A percentile compares a stretch with the other conserved stretches of the same genome.
Conservation (phyloP, 2,888 invertebrate species). For the Petrophora chlorosata region DNA sequence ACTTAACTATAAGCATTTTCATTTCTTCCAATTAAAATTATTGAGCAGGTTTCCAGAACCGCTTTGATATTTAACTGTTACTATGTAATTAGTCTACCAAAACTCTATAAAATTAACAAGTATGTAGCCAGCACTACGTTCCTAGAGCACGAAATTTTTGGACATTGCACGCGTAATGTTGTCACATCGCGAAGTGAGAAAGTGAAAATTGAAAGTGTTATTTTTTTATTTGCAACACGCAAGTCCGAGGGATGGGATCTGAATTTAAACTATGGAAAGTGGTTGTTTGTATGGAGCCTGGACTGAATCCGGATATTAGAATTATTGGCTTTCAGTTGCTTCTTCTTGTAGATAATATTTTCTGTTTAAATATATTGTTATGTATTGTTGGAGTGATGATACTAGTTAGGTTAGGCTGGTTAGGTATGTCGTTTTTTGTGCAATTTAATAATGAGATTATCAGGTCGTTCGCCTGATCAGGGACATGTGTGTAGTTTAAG, state of each 20-base stretch:
- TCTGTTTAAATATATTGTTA: too few relatives aligned
- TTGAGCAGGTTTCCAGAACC: too few relatives aligned
- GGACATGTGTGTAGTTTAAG: too few relatives aligned
- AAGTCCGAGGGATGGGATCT: constrained; percentile 45
- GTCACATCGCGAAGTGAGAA: constrained; percentile 54
- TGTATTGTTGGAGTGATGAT: too few relatives aligned
- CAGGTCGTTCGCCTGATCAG: too few relatives aligned
- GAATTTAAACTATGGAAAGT: constrained; percentile 47
- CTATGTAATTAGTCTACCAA: not conserved
- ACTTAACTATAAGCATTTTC: too few relatives aligned
- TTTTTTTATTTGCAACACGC: constrained; percentile 53
- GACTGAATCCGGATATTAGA: constrained; percentile 5
- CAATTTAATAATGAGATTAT: too few relatives aligned
- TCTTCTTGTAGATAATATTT: too few relatives aligned
- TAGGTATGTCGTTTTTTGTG: too few relatives aligned
- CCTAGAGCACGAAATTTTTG: constrained; percentile 24
- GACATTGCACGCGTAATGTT: constrained; percentile 53
- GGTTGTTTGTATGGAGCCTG: not conserved
- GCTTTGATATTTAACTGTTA: not conserved
- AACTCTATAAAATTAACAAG: not conserved
- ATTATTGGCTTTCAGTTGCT: not conserved
- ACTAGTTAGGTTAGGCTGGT: too few relatives aligned
- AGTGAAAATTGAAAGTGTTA: constrained; percentile 63
- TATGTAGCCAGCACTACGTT: not conserved
- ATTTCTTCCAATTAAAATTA: too few relatives aligned